Evolutionary conservation across 2,113 vertebrate species (phyloP), one percentile per base, ranked within the genome.

Genomic region (Prochilodus magdalenae): DNA sequence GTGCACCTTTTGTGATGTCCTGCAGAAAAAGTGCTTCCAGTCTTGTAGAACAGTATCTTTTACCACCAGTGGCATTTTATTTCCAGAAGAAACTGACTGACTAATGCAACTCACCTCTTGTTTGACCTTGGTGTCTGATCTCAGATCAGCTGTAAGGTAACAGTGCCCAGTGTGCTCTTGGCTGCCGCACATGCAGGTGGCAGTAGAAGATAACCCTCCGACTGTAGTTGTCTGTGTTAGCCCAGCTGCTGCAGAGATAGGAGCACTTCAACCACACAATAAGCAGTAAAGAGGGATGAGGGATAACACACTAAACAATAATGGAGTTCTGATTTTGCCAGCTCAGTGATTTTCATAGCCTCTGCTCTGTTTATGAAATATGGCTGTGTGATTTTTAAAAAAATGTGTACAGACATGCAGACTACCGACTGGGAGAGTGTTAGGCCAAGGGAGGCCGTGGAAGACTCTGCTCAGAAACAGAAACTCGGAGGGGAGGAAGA

Each of bases 401-500:
- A n/a, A 36, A 36, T 51, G 60, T 63, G 29, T 66, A 4, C 91
- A 98, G 97, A 96, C 88, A 88, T 93, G 81, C 89, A 87, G 77
- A 92, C 92, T 84, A 91, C 91, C 83, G 89, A 91, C 91, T 98
- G 97, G 98, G 93, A 94, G 77, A 88, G 89, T 84, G 95, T 95
- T 73, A 94, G 93, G 71, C 86, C 90, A 4, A 77, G 83, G 53
- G 91, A 92, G 73, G 92, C 91, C 83, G 89, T 93, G 36, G 94
- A 96, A 82, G 95, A 95, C 73, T 91, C 40, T 79, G 93, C 74
- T 91, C 63, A 82, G 93, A 94, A 44, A 70, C 93, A 91, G 29
- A 92, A 94, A 67, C 92, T 94, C 26, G 94, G 94, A 92, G 96
- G 94, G 0, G 91, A 95, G 33, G 95, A 96, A 72, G 96, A 96